phyloP scores from a whole-genome alignment of 1,140 invertebrate genomes.

The Theocolax elegans region DNA sequence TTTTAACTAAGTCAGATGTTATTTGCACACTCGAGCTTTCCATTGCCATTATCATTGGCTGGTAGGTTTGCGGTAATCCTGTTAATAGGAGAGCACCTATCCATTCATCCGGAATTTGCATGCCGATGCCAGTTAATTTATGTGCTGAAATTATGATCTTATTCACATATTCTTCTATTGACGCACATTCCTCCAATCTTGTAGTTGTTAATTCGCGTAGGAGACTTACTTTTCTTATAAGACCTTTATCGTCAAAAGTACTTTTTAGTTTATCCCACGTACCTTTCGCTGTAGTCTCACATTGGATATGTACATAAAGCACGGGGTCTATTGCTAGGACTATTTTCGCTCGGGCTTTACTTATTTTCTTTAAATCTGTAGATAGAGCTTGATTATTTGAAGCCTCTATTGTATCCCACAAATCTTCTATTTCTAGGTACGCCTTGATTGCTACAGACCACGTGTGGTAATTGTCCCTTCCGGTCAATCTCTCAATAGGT shows the following conservation, averaged over 20 bases:
- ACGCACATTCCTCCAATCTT: not conserved
- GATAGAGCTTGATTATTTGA: too few species aligned
- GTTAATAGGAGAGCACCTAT: conserved; percentile 55
- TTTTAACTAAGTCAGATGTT: conserved; percentile 57
- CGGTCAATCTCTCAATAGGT: too few species aligned
- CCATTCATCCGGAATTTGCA: conserved; percentile 55
- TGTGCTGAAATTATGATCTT: conserved; percentile 2
- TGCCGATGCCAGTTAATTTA: conserved; percentile 22
- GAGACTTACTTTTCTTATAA: not conserved
- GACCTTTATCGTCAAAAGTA: not conserved
- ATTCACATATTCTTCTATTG: too few species aligned
- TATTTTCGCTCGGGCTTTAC: too few species aligned
- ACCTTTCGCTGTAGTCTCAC: not conserved
- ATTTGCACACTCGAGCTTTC: conserved; percentile 55
- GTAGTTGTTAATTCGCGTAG: not conserved
- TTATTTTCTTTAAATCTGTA: too few species aligned
- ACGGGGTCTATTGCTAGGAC: not conserved
- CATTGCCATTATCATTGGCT: too few species aligned
- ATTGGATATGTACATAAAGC: not conserved
- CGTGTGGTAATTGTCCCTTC: too few species aligned
- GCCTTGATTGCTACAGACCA: too few species aligned
- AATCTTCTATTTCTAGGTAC: too few species aligned
- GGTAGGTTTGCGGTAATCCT: conserved; percentile 58
- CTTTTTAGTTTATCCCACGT: not conserved
- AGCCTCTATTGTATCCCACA: too few species aligned